Evolutionary conservation across 2,888 invertebrate genomes (phyloP).

Genomic region (Dyspetes luteomarginatus): DNA sequence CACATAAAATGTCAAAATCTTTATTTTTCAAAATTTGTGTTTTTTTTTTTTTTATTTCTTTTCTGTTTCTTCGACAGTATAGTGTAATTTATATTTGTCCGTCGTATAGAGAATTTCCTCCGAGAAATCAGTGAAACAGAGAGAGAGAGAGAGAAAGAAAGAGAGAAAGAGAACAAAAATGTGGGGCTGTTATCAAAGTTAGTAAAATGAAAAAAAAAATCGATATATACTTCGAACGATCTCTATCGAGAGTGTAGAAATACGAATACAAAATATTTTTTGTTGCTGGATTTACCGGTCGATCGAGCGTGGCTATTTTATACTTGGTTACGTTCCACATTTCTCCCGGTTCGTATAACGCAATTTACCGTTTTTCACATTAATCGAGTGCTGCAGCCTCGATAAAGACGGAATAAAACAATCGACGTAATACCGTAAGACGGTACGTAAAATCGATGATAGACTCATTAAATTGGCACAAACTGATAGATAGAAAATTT

Average conservation of each 20-base stretch:
- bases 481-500: too few relatives aligned
- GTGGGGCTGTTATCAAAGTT: not conserved
- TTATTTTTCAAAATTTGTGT: too few relatives aligned
- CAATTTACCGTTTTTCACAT: constrained; percentile 57
- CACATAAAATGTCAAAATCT: too few relatives aligned
- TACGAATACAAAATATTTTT: constrained; percentile 42
- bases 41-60: too few relatives aligned
- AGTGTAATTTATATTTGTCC: not conserved
- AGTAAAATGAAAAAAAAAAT: constrained; percentile 1
- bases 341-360: constrained; percentile 22
- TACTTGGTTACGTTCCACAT: not conserved
- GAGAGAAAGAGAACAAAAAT: not conserved
- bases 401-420: not conserved
- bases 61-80: constrained; percentile 17
- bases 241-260: not conserved
- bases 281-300: constrained; percentile 41
- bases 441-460: not conserved
- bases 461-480: not conserved
- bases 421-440: not conserved
- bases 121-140: not conserved
- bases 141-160: not conserved
- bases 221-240: not conserved
- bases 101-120: not conserved
- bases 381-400: constrained; percentile 25
- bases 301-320: constrained; percentile 11